These are phyloP conservation scores for Aphidius ervi DNA, from an alignment of 1,140 invertebrate genomes.

Conservation along the genomic window DNA sequence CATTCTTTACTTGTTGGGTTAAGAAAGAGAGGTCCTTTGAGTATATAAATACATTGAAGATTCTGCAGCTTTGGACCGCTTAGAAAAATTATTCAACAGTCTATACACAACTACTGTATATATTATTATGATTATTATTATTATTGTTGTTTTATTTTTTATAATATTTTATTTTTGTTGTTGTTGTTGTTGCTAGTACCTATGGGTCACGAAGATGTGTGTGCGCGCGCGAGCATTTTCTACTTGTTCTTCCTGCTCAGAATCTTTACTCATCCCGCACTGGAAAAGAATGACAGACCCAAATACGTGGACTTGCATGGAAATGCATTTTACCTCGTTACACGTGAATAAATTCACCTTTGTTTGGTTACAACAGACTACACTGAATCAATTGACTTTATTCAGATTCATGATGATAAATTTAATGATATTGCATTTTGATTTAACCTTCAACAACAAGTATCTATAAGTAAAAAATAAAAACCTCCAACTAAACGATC, in stretches of 20 bases:
- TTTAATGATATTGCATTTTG: not conserved
- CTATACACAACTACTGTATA: no score
- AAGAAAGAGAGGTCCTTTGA: not conserved
- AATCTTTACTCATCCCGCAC: not conserved
- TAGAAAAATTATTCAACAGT: no score
- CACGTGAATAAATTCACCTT: slow-evolving; percentile 19
- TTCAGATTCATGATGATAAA: slow-evolving; percentile 6
- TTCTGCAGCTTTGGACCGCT: no score
- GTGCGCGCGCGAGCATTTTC: not conserved
- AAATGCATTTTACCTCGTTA: slow-evolving; percentile 18
- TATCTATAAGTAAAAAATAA: no score
- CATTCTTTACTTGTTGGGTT: not conserved
- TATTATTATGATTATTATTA: not conserved
- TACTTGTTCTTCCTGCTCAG: slow-evolving; percentile 7
- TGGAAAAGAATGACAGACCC: slow-evolving; percentile 15
- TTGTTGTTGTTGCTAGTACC: not conserved
- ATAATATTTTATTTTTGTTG: not conserved
- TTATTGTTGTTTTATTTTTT: not conserved
- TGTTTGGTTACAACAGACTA: slow-evolving; percentile 2
- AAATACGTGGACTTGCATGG: slow-evolving; percentile 20
- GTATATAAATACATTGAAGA: not conserved
- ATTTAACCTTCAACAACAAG: no score
- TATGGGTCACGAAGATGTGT: not conserved
- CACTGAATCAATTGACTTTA: slow-evolving; percentile 12
- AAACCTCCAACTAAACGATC: no score